phyloP scores from a whole-genome alignment of 1,140 invertebrate species.

The Aphelenchoides fujianensis region DNA sequence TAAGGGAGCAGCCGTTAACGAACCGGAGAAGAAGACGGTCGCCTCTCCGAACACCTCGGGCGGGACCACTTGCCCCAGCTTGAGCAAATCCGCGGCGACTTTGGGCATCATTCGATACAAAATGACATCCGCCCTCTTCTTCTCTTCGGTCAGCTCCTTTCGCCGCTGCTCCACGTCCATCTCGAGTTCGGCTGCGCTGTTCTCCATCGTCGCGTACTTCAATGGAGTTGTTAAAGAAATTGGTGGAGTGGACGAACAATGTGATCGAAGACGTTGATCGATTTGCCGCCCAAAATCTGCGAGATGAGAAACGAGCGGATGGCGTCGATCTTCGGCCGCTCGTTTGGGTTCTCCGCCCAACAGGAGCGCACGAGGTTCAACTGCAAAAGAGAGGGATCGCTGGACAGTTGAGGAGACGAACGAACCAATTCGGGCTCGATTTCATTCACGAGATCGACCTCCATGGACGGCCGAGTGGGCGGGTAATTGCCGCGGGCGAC shows the following conservation, averaged over 20 bases:
- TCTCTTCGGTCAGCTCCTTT: conserved; percentile 12
- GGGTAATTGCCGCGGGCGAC: neutral
- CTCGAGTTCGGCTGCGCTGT: conserved; percentile 18
- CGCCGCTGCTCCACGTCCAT: conserved; percentile 59
- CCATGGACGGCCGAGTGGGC: neutral
- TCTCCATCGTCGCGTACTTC: conserved; percentile 24
- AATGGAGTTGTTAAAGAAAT: no score
- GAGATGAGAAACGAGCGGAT: neutral
- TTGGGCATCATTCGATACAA: conserved; percentile 68
- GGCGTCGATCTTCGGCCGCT: neutral
- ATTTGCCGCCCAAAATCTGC: neutral
- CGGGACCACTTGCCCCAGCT: neutral
- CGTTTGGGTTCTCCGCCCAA: neutral
- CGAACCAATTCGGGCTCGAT: neutral
- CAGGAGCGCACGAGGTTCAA: neutral
- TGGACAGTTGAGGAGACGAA: no score
- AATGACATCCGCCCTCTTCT: conserved; percentile 7
- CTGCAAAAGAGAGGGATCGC: no score
- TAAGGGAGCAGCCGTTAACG: conserved; percentile 80
- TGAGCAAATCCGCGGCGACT: conserved; percentile 65
- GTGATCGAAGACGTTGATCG: conserved; percentile 9
- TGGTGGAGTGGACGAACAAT: no score
- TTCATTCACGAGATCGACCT: neutral
- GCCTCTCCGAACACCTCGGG: conserved; percentile 66
- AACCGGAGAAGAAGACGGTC: conserved; percentile 80